A percentile compares a stretch with the other conserved stretches of the same genome.
Evolutionary conservation across 2,113 vertebrate genomes (phyloP).

Genomic region (Heloderma charlesbogerti): DNA sequence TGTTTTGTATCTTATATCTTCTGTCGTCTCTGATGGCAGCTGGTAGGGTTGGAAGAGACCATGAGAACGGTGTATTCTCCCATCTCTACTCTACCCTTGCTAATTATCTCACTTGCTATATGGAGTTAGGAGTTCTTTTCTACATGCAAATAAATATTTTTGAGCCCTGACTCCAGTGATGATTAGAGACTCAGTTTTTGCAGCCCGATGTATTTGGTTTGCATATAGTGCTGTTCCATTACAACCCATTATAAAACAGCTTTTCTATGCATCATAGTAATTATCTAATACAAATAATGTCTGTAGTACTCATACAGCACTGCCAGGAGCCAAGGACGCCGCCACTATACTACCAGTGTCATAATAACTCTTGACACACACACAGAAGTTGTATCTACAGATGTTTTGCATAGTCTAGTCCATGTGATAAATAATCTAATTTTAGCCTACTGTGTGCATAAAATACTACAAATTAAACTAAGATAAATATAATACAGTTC

Average conservation of each 20-base stretch:
- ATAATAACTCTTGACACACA: not conserved
- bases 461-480: not conserved
- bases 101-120: not conserved
- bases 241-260: not conserved
- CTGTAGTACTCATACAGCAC: not conserved
- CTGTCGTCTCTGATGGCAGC: not conserved
- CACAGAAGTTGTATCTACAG: not conserved
- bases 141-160: not conserved
- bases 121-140: not conserved
- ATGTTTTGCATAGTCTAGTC: not conserved
- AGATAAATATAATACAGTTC: not conserved
- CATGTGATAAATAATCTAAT: not conserved
- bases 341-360: not conserved
- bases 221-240: not conserved
- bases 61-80: not conserved
- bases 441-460: not conserved
- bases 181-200: not conserved
- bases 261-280: not conserved
- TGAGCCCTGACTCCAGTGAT: not conserved
- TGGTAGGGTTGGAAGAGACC: not conserved
- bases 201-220: not conserved
- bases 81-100: not conserved
- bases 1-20: not conserved
- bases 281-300: not conserved
- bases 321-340: not conserved